Conservation (phyloP, 2,113 vertebrate genomes). For the Rattus norvegicus region GRCr8 NC_086025.1:39162501-39163000, state of each 20-base stretch:
- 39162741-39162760: not conserved
- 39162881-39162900: not conserved
- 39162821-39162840: not conserved
- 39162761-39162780: not conserved
- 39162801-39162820: not conserved
- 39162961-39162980: no score
- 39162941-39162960: not conserved
- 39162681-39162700: no score
- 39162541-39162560: not conserved
- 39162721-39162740: no score
- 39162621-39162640: not conserved
- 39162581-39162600: accelerated
- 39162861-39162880: not conserved
- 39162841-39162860: not conserved
- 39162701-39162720: no score
- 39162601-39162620: not conserved
- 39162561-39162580: not conserved
- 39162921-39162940: not conserved
- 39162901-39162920: not conserved
- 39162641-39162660: accelerated
- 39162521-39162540: not conserved
- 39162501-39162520: not conserved
- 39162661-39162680: accelerated
- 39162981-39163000: not conserved
- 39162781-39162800: not conserved